These are phyloP conservation scores for Listronotus bonariensis DNA, from an alignment of 1,140 invertebrate species.

Conservation along the genomic window DNA sequence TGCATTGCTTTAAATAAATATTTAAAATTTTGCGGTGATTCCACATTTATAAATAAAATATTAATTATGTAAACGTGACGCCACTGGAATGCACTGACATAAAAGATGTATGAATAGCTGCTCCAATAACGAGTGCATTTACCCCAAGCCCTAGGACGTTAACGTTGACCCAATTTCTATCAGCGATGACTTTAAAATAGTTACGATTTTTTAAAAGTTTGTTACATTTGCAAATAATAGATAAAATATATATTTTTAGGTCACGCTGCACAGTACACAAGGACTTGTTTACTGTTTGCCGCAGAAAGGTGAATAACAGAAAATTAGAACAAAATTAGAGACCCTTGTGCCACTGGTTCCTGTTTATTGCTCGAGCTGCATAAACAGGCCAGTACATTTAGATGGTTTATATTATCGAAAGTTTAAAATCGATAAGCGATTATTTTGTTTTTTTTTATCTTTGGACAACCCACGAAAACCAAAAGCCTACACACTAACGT, in stretches of 20 bases:
- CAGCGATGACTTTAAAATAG: not conserved
- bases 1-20: too few species aligned
- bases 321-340: constrained; percentile 19
- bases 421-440: too few species aligned
- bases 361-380: not conserved
- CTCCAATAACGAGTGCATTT: constrained; percentile 30
- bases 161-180: constrained; percentile 24
- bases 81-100: not conserved
- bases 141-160: constrained; percentile 26
- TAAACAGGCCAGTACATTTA: not conserved
- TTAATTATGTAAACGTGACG: too few species aligned
- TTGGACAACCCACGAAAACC: too few species aligned
- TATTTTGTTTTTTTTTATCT: too few species aligned
- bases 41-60: too few species aligned
- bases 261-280: constrained; percentile 10
- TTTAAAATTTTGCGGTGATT: too few species aligned
- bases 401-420: too few species aligned
- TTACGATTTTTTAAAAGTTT: constrained; percentile 1
- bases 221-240: constrained; percentile 20
- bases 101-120: constrained; percentile 6
- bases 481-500: too few species aligned
- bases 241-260: constrained; percentile 9
- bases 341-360: constrained; percentile 9
- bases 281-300: constrained; percentile 18
- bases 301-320: constrained; percentile 29